Percentiles rank a stretch among this genome's conserved stretches.
Evolutionary conservation across 1,140 invertebrate species (phyloP).

Genomic region (Latrodectus geometricus): DNA sequence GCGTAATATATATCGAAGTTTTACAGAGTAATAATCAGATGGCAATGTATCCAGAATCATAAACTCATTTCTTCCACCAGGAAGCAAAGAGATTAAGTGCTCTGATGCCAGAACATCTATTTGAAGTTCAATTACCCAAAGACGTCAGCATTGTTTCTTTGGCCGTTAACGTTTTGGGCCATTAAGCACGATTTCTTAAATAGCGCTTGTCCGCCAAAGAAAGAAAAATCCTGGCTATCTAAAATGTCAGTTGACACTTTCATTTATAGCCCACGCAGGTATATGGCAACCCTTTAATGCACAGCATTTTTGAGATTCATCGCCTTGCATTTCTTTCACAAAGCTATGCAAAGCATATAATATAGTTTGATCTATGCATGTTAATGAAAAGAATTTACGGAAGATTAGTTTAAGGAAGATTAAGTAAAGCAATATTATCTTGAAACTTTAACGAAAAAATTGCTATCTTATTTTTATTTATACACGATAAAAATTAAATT

Average conservation of each 20-base stretch:
- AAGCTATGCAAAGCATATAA: no score
- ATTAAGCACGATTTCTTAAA: conserved; percentile 34
- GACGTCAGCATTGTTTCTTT: neutral
- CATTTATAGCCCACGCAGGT: neutral
- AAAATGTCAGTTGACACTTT: neutral
- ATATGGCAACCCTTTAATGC: neutral
- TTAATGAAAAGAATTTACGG: no score
- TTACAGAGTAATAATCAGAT: no score
- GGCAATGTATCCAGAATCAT: neutral
- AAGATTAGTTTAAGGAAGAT: no score
- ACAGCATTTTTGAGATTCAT: neutral
- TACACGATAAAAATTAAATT: no score
- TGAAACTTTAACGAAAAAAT: no score
- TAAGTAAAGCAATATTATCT: no score
- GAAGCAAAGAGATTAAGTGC: neutral
- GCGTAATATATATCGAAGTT: no score
- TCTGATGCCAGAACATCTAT: conserved; percentile 1
- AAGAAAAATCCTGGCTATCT: neutral
- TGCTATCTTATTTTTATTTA: no score
- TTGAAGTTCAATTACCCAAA: conserved; percentile 19
- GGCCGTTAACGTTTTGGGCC: conserved; percentile 23
- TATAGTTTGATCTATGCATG: no score
- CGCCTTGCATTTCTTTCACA: neutral
- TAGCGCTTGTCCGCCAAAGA: conserved; percentile 17
- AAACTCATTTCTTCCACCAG: conserved; percentile 6